Percentiles rank a stretch among this genome's conserved stretches.
These are phyloP conservation scores for Folsomia candida DNA, from an alignment of 2,888 invertebrate genomes.

Conservation along the genomic window DNA sequence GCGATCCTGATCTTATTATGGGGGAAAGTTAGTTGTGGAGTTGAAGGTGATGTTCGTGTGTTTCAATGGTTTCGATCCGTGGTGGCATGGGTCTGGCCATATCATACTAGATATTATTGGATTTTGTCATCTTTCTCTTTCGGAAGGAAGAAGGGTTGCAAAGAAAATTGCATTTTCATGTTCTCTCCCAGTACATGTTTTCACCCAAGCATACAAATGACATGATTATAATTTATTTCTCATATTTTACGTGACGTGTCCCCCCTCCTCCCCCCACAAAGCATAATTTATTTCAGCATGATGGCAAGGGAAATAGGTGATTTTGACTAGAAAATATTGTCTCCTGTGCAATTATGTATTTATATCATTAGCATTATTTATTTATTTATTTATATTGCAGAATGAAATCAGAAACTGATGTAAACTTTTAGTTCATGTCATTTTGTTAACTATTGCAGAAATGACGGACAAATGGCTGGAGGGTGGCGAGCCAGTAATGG, in stretches of 20 bases:
- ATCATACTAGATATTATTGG: neutral
- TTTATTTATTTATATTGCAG: too few relatives aligned
- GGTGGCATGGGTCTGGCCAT: neutral
- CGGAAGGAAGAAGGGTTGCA: neutral
- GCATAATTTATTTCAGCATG: neutral
- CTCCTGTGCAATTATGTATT: too few relatives aligned
- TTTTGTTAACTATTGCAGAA: slow-evolving; percentile 28
- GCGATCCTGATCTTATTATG: neutral
- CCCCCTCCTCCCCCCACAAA: neutral
- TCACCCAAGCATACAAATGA: slow-evolving; percentile 1
- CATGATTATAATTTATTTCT: neutral
- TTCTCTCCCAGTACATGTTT: neutral
- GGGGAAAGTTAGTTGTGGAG: neutral
- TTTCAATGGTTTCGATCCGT: neutral
- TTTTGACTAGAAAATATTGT: too few relatives aligned
- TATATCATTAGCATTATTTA: too few relatives aligned
- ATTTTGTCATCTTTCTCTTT: neutral
- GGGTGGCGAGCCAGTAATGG: slow-evolving; percentile 50
- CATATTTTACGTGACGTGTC: slow-evolving; percentile 6
- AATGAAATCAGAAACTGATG: neutral
- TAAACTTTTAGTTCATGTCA: neutral
- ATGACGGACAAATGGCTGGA: slow-evolving; percentile 46
- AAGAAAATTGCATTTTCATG: slow-evolving; percentile 3
- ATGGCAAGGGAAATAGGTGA: too few relatives aligned
- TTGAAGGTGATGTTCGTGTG: neutral